Conservation (phyloP, 64 coral and sea anemone species). For the Anthopleura sola region DNA sequence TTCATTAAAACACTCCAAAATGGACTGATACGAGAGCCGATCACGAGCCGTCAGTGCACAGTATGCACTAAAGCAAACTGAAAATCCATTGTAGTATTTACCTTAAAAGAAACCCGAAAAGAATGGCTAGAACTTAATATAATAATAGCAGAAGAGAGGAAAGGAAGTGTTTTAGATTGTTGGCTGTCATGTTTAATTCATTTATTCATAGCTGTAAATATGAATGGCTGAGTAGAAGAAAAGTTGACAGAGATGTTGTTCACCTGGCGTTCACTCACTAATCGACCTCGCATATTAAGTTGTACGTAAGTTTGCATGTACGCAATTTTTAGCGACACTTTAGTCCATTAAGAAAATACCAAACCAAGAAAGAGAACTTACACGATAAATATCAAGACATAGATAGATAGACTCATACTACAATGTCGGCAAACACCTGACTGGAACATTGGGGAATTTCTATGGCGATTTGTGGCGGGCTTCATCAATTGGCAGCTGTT, state of each 20-base stretch:
- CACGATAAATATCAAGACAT: not conserved
- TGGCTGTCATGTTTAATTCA: not conserved
- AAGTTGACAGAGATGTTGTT: no score
- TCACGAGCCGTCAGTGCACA: not conserved
- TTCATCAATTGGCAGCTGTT: slow-evolving; percentile 1
- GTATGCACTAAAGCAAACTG: not conserved
- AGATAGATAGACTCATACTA: not conserved
- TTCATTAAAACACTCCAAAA: not conserved
- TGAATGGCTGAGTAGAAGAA: not conserved
- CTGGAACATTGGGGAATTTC: not conserved
- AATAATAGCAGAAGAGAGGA: not conserved
- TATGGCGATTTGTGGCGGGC: not conserved
- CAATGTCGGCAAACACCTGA: not conserved
- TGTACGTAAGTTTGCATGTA: not conserved
- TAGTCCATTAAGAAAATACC: not conserved
- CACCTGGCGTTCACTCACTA: not conserved
- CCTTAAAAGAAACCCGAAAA: not conserved
- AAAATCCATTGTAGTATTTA: not conserved
- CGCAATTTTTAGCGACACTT: not conserved
- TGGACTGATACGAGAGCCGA: not conserved
- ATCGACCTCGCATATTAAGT: not conserved
- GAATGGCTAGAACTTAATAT: not conserved
- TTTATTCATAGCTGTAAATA: not conserved
- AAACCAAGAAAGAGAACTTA: not conserved
- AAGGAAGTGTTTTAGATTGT: not conserved